Percentiles rank a stretch among this genome's conserved stretches.
phyloP scores from a whole-genome alignment of 2,113 vertebrate species.

The Sylvia atricapilla region DNA sequence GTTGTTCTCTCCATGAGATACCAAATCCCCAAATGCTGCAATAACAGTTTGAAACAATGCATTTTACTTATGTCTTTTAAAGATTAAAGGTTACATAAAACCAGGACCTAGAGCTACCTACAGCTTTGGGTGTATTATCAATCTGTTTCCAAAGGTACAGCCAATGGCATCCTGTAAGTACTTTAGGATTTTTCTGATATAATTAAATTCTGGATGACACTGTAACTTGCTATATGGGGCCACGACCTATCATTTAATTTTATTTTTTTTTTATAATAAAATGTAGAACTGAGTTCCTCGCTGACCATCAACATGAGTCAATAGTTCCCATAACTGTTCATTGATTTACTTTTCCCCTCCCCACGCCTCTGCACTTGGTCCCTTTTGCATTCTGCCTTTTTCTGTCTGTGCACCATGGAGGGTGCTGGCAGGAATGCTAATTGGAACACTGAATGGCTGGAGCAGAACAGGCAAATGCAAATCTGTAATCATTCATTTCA shows the following conservation, averaged over 20 bases:
- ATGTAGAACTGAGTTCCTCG: not conserved
- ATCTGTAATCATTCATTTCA: slow-evolving; percentile 10
- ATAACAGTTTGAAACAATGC: not conserved
- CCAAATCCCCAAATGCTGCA: slow-evolving; percentile 26
- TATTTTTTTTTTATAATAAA: not conserved
- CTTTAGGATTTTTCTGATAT: not conserved
- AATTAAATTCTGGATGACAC: not conserved
- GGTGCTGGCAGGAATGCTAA: slow-evolving; percentile 26
- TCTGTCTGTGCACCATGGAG: not conserved
- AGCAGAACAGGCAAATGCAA: slow-evolving; percentile 18
- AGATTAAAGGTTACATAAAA: not conserved
- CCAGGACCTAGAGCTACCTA: not conserved
- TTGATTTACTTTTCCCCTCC: not conserved
- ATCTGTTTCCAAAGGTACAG: not conserved
- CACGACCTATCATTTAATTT: not conserved
- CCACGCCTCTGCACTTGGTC: rapidly evolving
- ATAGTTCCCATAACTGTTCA: not conserved
- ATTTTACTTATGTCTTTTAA: not conserved
- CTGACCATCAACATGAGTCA: not conserved
- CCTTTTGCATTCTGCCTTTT: not conserved
- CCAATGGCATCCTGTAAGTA: not conserved
- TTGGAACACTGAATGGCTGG: not conserved
- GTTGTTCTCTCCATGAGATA: slow-evolving; percentile 6
- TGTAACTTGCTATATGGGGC: not conserved
- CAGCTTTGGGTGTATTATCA: not conserved